These are phyloP conservation scores for Chaitophorus viminalis DNA, from an alignment of 2,888 invertebrate species.

Conservation along the genomic window DNA sequence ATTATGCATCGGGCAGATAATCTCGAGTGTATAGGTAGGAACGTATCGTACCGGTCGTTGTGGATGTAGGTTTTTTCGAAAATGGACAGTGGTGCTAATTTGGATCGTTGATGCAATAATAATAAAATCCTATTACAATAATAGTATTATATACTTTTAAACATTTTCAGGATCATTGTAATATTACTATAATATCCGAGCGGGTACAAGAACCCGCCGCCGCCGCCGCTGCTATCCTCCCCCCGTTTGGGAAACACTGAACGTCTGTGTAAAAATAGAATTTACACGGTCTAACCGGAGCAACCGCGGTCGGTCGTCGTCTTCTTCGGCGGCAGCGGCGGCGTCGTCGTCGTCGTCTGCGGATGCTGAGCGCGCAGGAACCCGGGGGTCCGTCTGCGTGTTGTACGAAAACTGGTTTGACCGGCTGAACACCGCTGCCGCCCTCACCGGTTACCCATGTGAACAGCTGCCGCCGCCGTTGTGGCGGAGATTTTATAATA, in stretches of 20 bases:
- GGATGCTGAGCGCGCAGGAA: slow-evolving; percentile 35
- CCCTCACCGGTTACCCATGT: slow-evolving; percentile 26
- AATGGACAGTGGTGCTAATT: neutral
- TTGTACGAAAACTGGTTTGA: slow-evolving; percentile 54
- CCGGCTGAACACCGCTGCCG: slow-evolving; percentile 40
- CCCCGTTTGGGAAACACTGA: slow-evolving; percentile 45
- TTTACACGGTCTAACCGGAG: slow-evolving; percentile 21
- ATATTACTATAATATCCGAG: too few species aligned
- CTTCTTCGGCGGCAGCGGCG: neutral
- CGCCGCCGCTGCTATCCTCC: too few species aligned
- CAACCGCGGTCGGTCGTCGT: neutral
- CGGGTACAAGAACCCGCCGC: neutral
- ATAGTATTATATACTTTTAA: too few species aligned
- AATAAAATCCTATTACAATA: neutral
- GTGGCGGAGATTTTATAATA: slow-evolving; percentile 33
- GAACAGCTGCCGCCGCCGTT: slow-evolving; percentile 7
- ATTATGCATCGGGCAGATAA: neutral
- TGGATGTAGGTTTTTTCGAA: neutral
- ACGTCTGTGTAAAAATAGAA: slow-evolving; percentile 42
- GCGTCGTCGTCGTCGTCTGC: neutral
- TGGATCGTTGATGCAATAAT: neutral
- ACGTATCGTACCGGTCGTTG: neutral
- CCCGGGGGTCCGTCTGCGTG: slow-evolving; percentile 33
- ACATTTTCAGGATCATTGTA: too few species aligned
- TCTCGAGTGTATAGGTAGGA: neutral